Base-by-base conservation (phyloP, 2,113 vertebrate species). In the Syngnathus scovelli region DNA sequence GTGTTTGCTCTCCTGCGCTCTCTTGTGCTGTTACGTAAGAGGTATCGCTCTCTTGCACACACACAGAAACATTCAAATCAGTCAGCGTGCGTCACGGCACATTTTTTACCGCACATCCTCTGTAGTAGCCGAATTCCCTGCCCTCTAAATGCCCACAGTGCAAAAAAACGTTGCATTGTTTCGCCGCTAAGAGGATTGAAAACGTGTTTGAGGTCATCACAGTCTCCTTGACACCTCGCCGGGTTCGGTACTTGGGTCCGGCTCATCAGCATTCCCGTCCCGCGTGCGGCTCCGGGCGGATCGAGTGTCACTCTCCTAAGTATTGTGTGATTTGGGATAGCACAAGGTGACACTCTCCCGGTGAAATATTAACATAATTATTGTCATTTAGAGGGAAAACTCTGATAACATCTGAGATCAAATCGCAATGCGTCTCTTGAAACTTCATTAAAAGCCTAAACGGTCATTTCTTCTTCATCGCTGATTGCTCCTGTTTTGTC, bases 211-310 rank as follows among this genome's bases (percentile, higher is more conserved):
- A 80, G 77, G 78, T 86, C 66, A 67, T 52, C 48, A 37, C 58
- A 23, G 67, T 84, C 80, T 83, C 81, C 83, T 88, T 86, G 78
- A 84, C 71, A 72, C 60, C 48, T 27, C 10, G 21, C 19, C 21
- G 75, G 70, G 66, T 62, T 58, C 38, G 66, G 61, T 51, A 7
- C 27, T 41, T 15, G 46, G 19, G 4, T 58, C 48, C 11, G 36
- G 21, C 62, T 72, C 70, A 76, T 86, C 78, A 74, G 74, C 72
- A 79, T 79, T 73, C 74, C 13, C 27, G 8, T 69, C 80, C 27
- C 80, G 67, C 67, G 16, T 15, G 48, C 55, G 5, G 6, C 66
- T 68, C 67, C 16, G 51, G 27, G 49, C 36, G 48, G 51, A 70
- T 82, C 72, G 39, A 13, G 38, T n/a, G 62, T 70, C 66, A 61